Evolutionary conservation across 2,797 vertebrate genomes (phyloP), one percentile per base, ranked within the genome.

Genomic region (Staurois parvus): DNA sequence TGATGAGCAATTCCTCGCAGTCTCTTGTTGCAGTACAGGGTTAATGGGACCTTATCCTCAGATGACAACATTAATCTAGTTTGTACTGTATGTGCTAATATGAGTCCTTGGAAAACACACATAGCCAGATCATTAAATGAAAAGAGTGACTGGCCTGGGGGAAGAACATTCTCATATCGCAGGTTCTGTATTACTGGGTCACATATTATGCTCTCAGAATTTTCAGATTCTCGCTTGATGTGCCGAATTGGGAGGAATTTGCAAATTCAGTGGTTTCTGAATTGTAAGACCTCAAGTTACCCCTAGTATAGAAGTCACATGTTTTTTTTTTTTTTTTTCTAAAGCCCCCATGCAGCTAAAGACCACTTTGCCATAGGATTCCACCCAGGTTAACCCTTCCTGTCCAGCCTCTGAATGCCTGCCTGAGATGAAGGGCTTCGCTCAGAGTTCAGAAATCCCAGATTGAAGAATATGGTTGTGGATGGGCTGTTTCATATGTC

Each of bases 281-380:
- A 77, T 37, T 37, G 52, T 37, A 32, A 78, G 79, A 86, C 85
- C 85, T 82, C 72, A 72, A 52, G 32, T 86, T 82, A 86, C 84
- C 84, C 84, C 45, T 77, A 28, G 66, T 32, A 40, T 29, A 48
- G 73, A 52, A 76, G 45, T 64, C 73, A 76, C 56, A 32, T 79
- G 79, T 40, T 66, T 75, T 64, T 52, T 34, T 67, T 45, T 67
- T 45, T 42, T 19, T 52, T 52, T 52, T 37, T n/a, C 64, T 21
- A 7, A 34, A 8, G n/a, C 80, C 70, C 76, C 77, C 32, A 75
- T 64, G 32, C 66, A 64, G 73, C 66, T 29, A 17, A 30, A 26
- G 45, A 52, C 62, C 67, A 30, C 73, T 34, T 13, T 76, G 37
- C 56, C 24, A 62, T 62, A 42, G 30, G 42, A 32, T 29, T 52